Base-by-base conservation (phyloP, 2,888 invertebrate species). In the Tenthredo distinguenda region DNA sequence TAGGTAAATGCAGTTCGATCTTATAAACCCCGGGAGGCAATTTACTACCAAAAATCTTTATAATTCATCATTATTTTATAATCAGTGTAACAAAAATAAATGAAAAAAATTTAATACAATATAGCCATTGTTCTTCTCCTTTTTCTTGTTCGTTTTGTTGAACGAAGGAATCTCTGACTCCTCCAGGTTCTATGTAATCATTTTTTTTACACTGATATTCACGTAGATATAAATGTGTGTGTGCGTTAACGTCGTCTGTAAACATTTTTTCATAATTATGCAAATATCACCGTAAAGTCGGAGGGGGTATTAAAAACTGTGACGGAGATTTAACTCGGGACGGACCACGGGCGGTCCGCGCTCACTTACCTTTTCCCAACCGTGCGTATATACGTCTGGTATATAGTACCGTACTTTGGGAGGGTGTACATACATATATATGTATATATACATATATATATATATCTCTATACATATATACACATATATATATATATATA, bases 191-290 rank as follows among this genome's bases (percentile, higher is more conserved):
- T 62, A 62, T 62, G 62, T 62, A 26, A 62, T 62, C 26, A 62
- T 26, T 62, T 15, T 62, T 62, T 21, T 26, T n/a, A 12, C 62
- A 26, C 62, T 62, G 9, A 62, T 62, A 62, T 26, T 62, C 12
- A 62, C 62, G 10, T 26, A 12, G 3, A 62, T 21, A 62, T 62
- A 26, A 62, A 62, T 50, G 18, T 34, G 50, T 55, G 15, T n/a
- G 21, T 31, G 55, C n/a, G 77, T 77, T 77, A 68, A 50, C 50
- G 47, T 77, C 55, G 47, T 77, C 77, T 55, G 47, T 77, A 74
- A 74, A 74, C 72, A 74, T 47, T 77, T 77, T 77, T 77, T 77
- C 47, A 77, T 77, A 77, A 77, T 77, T 77, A 77, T 77, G 77
- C 77, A 77, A 77, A 77, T 77, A 74, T 74, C 43, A 77, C n/a